Evolutionary conservation across 2,888 invertebrate genomes (phyloP).

Genomic region (Agrotis clavis): DNA sequence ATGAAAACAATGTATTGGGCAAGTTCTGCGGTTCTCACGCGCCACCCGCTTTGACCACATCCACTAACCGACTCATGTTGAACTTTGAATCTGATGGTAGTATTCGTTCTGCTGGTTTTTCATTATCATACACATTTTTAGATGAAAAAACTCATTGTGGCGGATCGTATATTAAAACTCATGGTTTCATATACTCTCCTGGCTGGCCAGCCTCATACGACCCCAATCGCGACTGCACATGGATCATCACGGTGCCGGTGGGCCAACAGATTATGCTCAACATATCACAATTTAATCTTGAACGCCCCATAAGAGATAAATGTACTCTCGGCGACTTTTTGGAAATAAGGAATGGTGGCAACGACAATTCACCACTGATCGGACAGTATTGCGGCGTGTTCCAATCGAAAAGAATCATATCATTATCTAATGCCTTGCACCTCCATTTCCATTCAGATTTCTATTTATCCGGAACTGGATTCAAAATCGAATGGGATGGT

Average conservation of each 20-base stretch:
- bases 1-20: conserved; percentile 73
- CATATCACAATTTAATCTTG: conserved; percentile 90
- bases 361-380: conserved; percentile 93
- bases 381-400: conserved; percentile 95
- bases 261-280: conserved; percentile 95
- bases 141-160: conserved; percentile 92
- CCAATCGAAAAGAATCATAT: conserved; percentile 93
- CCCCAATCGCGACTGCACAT: conserved; percentile 93
- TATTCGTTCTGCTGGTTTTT: conserved; percentile 92
- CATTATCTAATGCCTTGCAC: conserved; percentile 94
- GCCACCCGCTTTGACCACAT: conserved; percentile 93
- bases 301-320: conserved; percentile 82
- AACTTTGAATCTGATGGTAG: conserved; percentile 92
- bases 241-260: conserved; percentile 93
- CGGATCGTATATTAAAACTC: conserved; percentile 92
- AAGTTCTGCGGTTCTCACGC: conserved; percentile 93
- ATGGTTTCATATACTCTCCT: conserved; percentile 94
- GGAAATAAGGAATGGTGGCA: conserved; percentile 94
- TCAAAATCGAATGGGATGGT: conserved; percentile 90
- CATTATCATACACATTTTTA: conserved; percentile 92
- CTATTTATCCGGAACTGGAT: conserved; percentile 92
- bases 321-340: conserved; percentile 84
- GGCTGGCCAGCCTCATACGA: conserved; percentile 95
- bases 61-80: conserved; percentile 93
- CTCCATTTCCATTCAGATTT: conserved; percentile 95